phyloP scores from a whole-genome alignment of 2,888 invertebrate genomes.

The Caenorhabditis wallacei region DNA sequence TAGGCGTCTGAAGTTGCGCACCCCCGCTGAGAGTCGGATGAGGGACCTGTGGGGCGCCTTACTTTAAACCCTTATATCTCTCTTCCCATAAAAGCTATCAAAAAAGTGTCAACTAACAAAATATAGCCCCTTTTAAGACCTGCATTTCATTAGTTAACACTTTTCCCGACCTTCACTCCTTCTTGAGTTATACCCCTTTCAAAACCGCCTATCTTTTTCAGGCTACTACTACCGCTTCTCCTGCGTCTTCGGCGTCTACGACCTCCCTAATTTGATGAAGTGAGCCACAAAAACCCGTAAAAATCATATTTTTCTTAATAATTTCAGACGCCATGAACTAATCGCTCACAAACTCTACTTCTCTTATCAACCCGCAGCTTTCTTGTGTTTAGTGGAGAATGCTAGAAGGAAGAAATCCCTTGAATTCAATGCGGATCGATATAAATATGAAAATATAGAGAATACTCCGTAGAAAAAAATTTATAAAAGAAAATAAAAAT shows the following conservation, averaged over 20 bases:
- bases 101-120: not conserved
- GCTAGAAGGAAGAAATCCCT: slow-evolving; percentile 14
- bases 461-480: not conserved
- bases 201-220: slow-evolving; percentile 16
- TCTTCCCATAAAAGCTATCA: not conserved
- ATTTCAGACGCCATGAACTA: slow-evolving; percentile 60
- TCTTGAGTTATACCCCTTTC: too few relatives aligned
- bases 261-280: slow-evolving; percentile 51
- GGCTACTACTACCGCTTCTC: slow-evolving; percentile 64
- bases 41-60: too few relatives aligned
- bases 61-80: too few relatives aligned
- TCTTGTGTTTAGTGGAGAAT: slow-evolving; percentile 61
- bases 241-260: slow-evolving; percentile 62
- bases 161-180: too few relatives aligned
- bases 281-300: slow-evolving; percentile 1
- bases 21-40: too few relatives aligned
- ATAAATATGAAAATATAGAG: slow-evolving; percentile 7
- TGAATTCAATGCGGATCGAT: slow-evolving; percentile 15
- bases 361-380: slow-evolving; percentile 65
- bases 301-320: not conserved
- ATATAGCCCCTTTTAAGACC: not conserved
- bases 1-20: too few relatives aligned
- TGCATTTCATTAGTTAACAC: too few relatives aligned
- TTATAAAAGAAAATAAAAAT: too few relatives aligned
- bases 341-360: slow-evolving; percentile 69